Evolutionary conservation across 1,140 invertebrate species (phyloP).

Genomic region (Nasonia giraulti): DNA sequence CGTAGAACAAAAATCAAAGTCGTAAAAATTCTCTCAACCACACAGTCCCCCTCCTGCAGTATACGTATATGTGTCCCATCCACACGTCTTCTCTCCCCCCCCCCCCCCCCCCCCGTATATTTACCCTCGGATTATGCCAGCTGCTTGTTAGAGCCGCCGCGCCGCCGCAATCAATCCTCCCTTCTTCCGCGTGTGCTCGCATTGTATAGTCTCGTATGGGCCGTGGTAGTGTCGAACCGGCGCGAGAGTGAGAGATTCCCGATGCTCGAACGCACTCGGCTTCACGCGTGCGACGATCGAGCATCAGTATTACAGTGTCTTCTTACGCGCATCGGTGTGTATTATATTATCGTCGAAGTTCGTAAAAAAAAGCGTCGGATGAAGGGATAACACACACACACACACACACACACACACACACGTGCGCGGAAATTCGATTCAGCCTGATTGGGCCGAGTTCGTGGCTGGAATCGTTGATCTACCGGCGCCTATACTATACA

Average conservation of each 20-base stretch:
- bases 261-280: background rate
- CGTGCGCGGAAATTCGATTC: too few species aligned
- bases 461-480: constrained; percentile 31
- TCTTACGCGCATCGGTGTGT: background rate
- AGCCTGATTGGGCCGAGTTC: constrained; percentile 20
- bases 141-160: constrained; percentile 45
- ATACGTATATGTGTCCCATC: too few species aligned
- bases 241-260: background rate
- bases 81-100: background rate
- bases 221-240: background rate
- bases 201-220: background rate
- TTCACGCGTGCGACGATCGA: too few species aligned
- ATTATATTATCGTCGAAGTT: too few species aligned
- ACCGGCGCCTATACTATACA: background rate
- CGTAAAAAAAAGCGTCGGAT: too few species aligned
- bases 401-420: too few species aligned
- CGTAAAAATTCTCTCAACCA: too few species aligned
- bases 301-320: background rate
- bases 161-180: constrained; percentile 9
- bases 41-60: too few species aligned
- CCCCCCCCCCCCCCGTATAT: constrained; percentile 29
- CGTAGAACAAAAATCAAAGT: too few species aligned
- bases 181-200: constrained; percentile 16
- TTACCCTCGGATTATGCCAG: constrained; percentile 45
- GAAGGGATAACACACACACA: too few species aligned